These are phyloP conservation scores for Alectura lathami DNA, from an alignment of 2,113 vertebrate species.

Conservation along the genomic window DNA sequence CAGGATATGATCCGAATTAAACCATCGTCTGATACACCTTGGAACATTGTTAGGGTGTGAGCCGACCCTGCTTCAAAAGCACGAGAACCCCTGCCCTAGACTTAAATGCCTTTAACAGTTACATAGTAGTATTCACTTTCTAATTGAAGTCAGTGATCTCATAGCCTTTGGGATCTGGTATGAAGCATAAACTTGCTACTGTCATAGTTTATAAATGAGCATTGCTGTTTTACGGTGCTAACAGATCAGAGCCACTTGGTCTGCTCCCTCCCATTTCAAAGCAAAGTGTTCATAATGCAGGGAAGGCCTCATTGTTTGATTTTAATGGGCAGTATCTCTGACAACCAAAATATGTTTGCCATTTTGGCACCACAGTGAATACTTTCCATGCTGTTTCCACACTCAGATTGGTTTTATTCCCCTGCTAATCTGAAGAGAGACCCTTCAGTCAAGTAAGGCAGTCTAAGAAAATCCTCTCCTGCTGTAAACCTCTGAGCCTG, in stretches of 20 bases:
- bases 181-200: not conserved
- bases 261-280: not conserved
- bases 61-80: not conserved
- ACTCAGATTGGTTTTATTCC: not conserved
- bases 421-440: slow-evolving; percentile 21
- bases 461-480: slow-evolving; percentile 1
- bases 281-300: not conserved
- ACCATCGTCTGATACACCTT: not conserved
- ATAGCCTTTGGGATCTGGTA: not conserved
- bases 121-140: not conserved
- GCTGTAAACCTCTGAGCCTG: not conserved
- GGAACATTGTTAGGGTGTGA: not conserved
- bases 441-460: not conserved
- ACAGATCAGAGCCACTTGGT: not conserved
- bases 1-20: not conserved
- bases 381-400: not conserved
- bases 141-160: not conserved
- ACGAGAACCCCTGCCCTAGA: not conserved
- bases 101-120: not conserved
- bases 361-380: not conserved
- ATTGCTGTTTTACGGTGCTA: not conserved
- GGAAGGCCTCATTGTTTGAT: not conserved
- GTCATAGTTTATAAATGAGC: not conserved
- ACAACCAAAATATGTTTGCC: not conserved
- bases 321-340: not conserved